Evolutionary conservation across 2,888 invertebrate species (phyloP).

Genomic region (Unio pictorum): DNA sequence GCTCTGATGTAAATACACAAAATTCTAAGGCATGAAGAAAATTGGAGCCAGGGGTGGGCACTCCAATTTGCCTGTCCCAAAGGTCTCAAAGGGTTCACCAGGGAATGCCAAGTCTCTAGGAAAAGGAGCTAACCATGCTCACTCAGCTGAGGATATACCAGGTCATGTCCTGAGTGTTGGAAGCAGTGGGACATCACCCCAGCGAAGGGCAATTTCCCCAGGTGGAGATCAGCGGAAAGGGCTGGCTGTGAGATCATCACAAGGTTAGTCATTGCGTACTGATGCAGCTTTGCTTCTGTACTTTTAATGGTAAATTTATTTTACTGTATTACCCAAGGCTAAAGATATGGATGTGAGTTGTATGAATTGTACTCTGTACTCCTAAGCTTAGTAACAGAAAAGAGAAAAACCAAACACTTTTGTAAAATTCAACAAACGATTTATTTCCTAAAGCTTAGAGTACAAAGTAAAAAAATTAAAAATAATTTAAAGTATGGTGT

Average conservation of each 20-base stretch:
- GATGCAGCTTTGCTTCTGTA: background rate
- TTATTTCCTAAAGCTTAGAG: no score
- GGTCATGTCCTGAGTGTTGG: constrained; percentile 42
- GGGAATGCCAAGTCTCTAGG: constrained; percentile 46
- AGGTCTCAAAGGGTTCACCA: constrained; percentile 50
- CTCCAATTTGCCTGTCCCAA: constrained; percentile 56
- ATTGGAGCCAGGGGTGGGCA: constrained; percentile 37
- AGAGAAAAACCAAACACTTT: no score
- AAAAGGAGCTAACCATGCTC: constrained; percentile 41
- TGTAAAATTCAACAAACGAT: no score
- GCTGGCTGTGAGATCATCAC: constrained; percentile 21
- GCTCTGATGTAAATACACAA: background rate
- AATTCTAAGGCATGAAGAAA: constrained; percentile 27
- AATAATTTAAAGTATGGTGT: no score
- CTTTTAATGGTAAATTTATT: background rate
- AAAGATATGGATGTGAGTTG: background rate
- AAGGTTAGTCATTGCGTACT: constrained; percentile 20
- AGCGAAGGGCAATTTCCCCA: constrained; percentile 43
- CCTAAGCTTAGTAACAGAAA: background rate
- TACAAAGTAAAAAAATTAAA: no score
- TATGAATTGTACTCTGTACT: background rate
- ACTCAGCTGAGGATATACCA: constrained; percentile 60
- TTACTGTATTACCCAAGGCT: background rate
- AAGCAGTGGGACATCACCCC: constrained; percentile 27
- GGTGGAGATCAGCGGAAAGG: constrained; percentile 40